Percentiles rank a stretch among this genome's conserved stretches.
These are phyloP conservation scores for Morus bassanus DNA, from an alignment of 2,797 vertebrate genomes.

Conservation along the genomic window DNA sequence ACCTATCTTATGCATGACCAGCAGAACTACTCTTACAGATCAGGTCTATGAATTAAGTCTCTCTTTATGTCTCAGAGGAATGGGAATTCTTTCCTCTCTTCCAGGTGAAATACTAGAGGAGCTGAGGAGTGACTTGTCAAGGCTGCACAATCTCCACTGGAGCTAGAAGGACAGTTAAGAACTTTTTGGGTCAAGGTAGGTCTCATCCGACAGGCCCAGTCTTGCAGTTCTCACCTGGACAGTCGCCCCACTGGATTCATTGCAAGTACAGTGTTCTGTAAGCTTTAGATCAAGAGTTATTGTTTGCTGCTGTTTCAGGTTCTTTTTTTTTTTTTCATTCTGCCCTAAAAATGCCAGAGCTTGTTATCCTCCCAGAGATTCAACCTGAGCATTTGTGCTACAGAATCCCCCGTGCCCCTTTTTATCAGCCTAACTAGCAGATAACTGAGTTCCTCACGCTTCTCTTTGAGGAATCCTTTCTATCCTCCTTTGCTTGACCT, in stretches of 20 bases:
- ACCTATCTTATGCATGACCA: background rate
- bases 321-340: background rate
- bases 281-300: slow-evolving; percentile 4
- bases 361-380: slow-evolving; percentile 37
- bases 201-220: background rate
- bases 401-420: background rate
- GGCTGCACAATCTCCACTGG: background rate
- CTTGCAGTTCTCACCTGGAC: background rate
- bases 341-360: slow-evolving; percentile 68
- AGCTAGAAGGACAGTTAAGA: background rate
- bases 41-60: background rate
- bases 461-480: background rate
- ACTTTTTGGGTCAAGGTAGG: background rate
- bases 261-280: background rate
- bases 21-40: background rate
- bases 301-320: slow-evolving; percentile 51
- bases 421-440: background rate
- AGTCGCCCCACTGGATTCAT: background rate
- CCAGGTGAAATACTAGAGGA: background rate
- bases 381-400: slow-evolving; percentile 34
- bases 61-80: background rate
- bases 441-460: background rate
- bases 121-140: background rate
- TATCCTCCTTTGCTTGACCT: background rate
- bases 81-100: background rate